Evolutionary conservation across 2,797 vertebrate genomes (phyloP).

Genomic region (Tokudaia tokunoshimensis): DNA sequence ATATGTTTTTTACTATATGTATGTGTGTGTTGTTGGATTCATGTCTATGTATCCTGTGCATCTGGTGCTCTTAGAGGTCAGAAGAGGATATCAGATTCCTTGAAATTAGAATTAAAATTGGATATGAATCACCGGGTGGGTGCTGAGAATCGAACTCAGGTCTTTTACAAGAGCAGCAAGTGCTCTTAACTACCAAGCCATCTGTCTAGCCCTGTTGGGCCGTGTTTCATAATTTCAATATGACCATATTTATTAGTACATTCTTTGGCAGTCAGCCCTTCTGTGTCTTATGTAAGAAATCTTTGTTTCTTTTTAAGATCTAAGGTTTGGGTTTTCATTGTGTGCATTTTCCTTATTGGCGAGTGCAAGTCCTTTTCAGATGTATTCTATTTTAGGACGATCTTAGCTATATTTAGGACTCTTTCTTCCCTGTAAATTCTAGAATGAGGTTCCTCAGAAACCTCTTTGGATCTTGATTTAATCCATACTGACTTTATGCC

Average conservation of each 20-base stretch:
- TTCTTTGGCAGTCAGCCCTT: not conserved
- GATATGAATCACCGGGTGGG: not conserved
- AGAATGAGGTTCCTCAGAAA: conserved; percentile 10
- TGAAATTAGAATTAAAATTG: not conserved
- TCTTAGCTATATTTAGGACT: not conserved
- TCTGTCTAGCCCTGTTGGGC: not conserved
- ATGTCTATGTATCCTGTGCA: not conserved
- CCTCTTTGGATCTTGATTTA: conserved; percentile 12
- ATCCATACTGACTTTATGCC: not conserved
- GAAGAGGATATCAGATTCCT: not conserved
- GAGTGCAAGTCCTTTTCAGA: conserved; percentile 28
- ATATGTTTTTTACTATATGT: not conserved
- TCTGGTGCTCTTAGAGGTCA: not conserved
- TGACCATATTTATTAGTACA: not conserved
- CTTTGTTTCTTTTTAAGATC: conserved; percentile 46
- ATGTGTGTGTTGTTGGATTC: not conserved
- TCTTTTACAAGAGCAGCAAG: not conserved
- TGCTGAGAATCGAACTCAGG: not conserved
- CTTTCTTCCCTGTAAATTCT: not conserved
- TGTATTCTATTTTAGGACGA: conserved; percentile 7
- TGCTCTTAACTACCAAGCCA: not conserved
- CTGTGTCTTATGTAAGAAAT: not conserved
- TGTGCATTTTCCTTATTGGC: not conserved
- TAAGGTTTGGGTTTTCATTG: conserved; percentile 51
- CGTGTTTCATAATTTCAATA: conserved; percentile 37